Percentiles rank a stretch among this genome's conserved stretches.
These are phyloP conservation scores for Coreoperca whiteheadi DNA, from an alignment of 2,113 vertebrate species.

Conservation along the genomic window DNA sequence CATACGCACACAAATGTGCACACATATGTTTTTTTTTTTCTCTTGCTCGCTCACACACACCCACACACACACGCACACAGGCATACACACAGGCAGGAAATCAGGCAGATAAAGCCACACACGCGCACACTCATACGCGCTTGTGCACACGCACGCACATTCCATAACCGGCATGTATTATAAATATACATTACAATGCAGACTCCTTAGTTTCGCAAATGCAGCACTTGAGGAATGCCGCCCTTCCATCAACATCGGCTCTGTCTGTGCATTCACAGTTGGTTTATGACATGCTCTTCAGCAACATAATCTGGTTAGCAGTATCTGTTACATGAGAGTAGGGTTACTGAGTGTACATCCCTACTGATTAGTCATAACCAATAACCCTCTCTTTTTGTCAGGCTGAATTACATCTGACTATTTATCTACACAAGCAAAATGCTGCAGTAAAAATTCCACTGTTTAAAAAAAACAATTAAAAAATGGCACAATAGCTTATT, in stretches of 20 bases:
- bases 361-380: constrained; percentile 55
- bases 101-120: constrained; percentile 15
- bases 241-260: constrained; percentile 31
- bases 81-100: constrained; percentile 1
- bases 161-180: constrained; percentile 72
- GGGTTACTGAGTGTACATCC: constrained; percentile 34
- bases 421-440: constrained; percentile 74
- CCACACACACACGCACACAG: not conserved
- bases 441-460: constrained; percentile 73
- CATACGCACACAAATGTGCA: constrained; percentile 67
- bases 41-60: not conserved
- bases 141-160: constrained; percentile 50
- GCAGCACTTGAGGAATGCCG: constrained; percentile 58
- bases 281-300: constrained; percentile 63
- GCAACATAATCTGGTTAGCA: constrained; percentile 60
- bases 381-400: constrained; percentile 49
- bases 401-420: constrained; percentile 62
- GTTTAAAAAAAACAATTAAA: constrained; percentile 56
- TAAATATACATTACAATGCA: constrained; percentile 79
- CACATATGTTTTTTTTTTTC: constrained; percentile 30
- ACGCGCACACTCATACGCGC: not conserved
- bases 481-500: constrained; percentile 77
- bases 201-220: constrained; percentile 38
- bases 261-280: constrained; percentile 54
- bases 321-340: constrained; percentile 56